Conservation (phyloP, 35 echinoderm and acorn worm genomes). For the Acanthaster planci region DNA sequence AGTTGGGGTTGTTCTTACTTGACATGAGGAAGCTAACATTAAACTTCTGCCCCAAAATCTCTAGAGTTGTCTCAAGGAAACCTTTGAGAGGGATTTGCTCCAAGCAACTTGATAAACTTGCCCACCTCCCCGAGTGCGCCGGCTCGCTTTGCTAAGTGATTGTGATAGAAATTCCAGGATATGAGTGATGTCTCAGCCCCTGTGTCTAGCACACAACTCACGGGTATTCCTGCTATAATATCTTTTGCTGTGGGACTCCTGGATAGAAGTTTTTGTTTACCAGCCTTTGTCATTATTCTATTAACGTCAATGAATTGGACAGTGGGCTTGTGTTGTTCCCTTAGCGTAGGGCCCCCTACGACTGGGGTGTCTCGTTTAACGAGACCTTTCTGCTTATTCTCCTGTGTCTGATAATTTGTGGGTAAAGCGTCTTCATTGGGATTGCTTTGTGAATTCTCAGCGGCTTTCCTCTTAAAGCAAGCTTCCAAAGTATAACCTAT, state of each 20-base stretch:
- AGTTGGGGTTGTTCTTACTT: not conserved
- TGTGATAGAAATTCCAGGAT: not conserved
- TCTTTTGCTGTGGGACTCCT: not conserved
- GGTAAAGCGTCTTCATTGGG: too few species aligned
- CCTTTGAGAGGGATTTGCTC: not conserved
- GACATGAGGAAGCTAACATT: not conserved
- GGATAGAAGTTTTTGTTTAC: too few species aligned
- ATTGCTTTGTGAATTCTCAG: too few species aligned
- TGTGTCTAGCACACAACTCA: not conserved
- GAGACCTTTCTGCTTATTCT: too few species aligned
- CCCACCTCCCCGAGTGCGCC: not conserved
- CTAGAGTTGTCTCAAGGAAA: not conserved
- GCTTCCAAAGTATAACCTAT: too few species aligned
- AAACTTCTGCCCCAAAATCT: not conserved
- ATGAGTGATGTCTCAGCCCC: not conserved
- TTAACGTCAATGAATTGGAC: too few species aligned
- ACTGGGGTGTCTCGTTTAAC: too few species aligned
- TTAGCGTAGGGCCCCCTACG: too few species aligned
- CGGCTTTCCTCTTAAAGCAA: too few species aligned
- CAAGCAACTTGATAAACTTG: not conserved
- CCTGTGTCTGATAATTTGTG: too few species aligned
- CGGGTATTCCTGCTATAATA: not conserved
- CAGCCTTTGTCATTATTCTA: too few species aligned
- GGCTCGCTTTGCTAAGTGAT: not conserved
- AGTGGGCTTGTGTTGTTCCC: too few species aligned